Evolutionary conservation across 1,140 invertebrate genomes (phyloP), one percentile per base, ranked within the genome.

Genomic region (Diprion similis): DNA sequence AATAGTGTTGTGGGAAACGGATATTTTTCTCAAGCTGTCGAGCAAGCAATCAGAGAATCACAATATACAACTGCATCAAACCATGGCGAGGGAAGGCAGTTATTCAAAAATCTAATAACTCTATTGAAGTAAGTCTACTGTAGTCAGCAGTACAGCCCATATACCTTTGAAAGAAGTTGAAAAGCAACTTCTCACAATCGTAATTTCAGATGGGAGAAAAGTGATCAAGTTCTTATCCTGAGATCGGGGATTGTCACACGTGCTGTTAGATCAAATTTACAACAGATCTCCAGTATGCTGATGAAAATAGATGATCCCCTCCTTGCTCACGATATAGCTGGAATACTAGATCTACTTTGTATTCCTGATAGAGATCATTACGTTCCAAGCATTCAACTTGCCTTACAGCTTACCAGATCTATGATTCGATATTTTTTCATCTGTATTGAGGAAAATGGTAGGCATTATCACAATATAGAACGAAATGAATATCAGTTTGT

Each of bases 401-500:
- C 85, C 65, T 75, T 93, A 46, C 94, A 93, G 83, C 84, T 94
- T 7, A 91, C 93, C 0, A 90, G 92, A 76, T 91, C 93, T 0
- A 91, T 91, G 19, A 91, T 94, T 1, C 90, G 92, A 78, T 95
- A 95, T 84, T 95, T 95, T 82, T 95, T 94, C 85, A 89, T 91
- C 59, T 94, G 92, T 76, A 89, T 94, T 70, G 89, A 89, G 66
- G 89, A 93, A 80, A 84, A 89, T 86, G 92, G 93, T 94, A 87
- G 85, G 78, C 77, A 74, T 75, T 71, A 68, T 66, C 37, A 4
- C 17, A 37, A 37, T 6, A 37, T 37, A 37, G 24, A 37, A 3
- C 24, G 24, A 37, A 37, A 37, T 37, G 6, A 75, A 6, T 47
- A 71, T 48, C 46, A 71, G 59, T 67, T 2, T 64, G 8, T 46